Evolutionary conservation across 2,888 invertebrate species (phyloP), one percentile per base, ranked within the genome.

Genomic region (Ganaspis brasiliensis): DNA sequence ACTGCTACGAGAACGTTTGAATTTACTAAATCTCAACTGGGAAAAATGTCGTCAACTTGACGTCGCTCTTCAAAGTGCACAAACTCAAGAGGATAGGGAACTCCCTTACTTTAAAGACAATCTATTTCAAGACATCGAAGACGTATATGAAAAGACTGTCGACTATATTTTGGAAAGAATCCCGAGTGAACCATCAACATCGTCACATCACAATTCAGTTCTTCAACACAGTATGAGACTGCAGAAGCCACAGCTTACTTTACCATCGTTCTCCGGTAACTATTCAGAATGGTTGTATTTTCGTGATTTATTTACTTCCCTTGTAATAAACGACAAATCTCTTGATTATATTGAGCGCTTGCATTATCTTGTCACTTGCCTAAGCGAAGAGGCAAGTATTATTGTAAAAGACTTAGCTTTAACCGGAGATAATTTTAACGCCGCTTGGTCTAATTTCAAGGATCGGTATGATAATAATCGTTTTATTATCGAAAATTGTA

Each of bases 231-330:
- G 6, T 4, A 4, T 6, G 2, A 67, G 45, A 3, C 16, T 12
- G 3, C 2, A 4, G 5, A 40, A 19, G n/a, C 37, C n/a, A 3
- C 37, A 67, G 19, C 14, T 12, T 5, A 40, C 19, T 67, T 19
- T 67, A 40, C 14, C 37, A 2, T 16, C 19, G 2, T 67, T 67
- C 5, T 40, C 63, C n/a, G 37, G 19, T 12, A 40, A 19, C 24
- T 40, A 49, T 40, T 67, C 74, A 0, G 56, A 67, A 2, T 74
- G 74, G 74, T 56, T 73, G 6, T 45, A 59, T 26, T 73, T 73
- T 14, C 73, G 49, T 5, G 59, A 57, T 26, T n/a, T 73, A n/a
- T 73, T 73, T 24, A 40, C 73, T 2, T 59, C 73, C 0, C 45
- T 73, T 14, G 26, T 73, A 5, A 59, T 59, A 12, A n/a, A 73